Conservation (phyloP, 2,113 vertebrate species). For the Peromyscus maniculatus region DNA sequence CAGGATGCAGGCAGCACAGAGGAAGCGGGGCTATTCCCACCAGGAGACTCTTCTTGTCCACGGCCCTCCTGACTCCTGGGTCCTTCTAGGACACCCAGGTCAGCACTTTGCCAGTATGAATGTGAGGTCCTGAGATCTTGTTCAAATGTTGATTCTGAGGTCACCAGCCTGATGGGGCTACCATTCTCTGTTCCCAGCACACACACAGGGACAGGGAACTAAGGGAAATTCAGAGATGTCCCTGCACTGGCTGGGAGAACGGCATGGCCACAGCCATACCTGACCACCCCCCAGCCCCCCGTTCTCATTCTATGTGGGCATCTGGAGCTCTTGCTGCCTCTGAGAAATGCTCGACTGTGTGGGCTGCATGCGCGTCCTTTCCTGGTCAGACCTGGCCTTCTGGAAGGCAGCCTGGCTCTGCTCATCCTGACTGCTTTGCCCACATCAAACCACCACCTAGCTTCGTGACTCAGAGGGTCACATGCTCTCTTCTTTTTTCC, state of each 20-base stretch:
- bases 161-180: accelerated
- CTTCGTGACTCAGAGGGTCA: background rate
- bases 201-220: background rate
- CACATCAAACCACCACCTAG: too few species aligned
- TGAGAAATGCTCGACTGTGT: accelerated
- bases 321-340: accelerated
- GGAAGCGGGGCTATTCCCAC: background rate
- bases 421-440: too few species aligned
- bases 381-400: background rate
- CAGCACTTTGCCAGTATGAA: background rate
- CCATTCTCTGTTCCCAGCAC: background rate
- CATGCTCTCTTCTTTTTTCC: background rate
- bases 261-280: background rate
- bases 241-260: accelerated
- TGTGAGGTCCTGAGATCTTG: background rate
- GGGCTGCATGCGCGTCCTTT: too few species aligned
- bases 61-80: background rate
- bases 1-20: background rate
- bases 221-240: too few species aligned
- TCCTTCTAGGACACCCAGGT: background rate
- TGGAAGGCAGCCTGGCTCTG: background rate
- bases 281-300: accelerated
- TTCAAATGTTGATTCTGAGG: background rate
- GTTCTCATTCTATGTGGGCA: background rate
- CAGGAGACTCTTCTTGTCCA: background rate